Conservation (phyloP, 2,888 invertebrate species). For the Portevinia maculata region DNA sequence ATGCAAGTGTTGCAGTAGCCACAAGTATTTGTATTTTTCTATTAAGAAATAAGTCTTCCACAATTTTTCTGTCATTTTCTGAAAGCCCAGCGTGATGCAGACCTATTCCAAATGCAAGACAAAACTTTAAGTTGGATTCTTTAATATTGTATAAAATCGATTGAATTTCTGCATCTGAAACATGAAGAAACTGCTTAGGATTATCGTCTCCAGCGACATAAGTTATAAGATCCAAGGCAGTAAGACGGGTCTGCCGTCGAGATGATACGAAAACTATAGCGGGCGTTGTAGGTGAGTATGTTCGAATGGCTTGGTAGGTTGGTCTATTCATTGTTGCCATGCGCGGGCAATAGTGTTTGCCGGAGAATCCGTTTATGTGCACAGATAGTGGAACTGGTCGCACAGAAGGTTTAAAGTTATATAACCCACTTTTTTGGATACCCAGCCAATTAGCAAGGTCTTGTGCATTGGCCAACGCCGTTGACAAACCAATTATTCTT, state of each 20-base stretch:
- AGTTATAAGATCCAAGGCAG: constrained; percentile 96
- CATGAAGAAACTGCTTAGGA: constrained; percentile 97
- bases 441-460: constrained; percentile 98
- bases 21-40: constrained; percentile 98
- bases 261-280: constrained; percentile 98
- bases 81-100: constrained; percentile 99
- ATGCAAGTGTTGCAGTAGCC: constrained; percentile 98
- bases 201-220: constrained; percentile 95
- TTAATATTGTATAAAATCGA: constrained; percentile 88
- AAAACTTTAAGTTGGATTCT: constrained; percentile 96
- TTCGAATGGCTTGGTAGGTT: constrained; percentile 96
- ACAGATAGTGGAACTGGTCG: constrained; percentile 96
- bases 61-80: constrained; percentile 94
- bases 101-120: constrained; percentile 98
- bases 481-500: constrained; percentile 97
- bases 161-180: constrained; percentile 93
- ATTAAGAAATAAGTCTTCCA: constrained; percentile 96
- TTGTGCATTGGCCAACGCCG: constrained; percentile 98
- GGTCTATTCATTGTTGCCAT: constrained; percentile 99
- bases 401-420: constrained; percentile 98
- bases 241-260: constrained; percentile 96
- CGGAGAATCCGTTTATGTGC: constrained; percentile 97
- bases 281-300: constrained; percentile 96
- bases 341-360: constrained; percentile 98
- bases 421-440: constrained; percentile 94